Base-by-base conservation (phyloP, 2,888 invertebrate species). In the Reticulitermes lucifugus region DNA sequence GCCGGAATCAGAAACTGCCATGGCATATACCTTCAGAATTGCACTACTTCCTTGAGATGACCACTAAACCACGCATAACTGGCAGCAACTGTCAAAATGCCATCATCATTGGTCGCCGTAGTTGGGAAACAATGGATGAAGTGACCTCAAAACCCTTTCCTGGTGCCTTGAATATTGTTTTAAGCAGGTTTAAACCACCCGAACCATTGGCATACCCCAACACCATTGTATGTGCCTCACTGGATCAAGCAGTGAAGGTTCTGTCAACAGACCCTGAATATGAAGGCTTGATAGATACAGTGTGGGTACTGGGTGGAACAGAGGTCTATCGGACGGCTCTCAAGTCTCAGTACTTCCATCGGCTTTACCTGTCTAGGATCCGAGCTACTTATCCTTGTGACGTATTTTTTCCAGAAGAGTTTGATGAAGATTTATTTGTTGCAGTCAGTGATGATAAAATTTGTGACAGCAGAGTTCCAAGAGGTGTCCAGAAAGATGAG, bases 281-380 rank as follows among this genome's bases (percentile, higher is more conserved):
- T 51, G 46, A 9, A 55, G 73, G 59, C 14, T 25, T 35, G 25
- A 85, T 85, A 29, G 85, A 82, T 29, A 81, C 79, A 46, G 85
- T 83, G 21, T 85, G 85, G 85, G 83, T 85, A 9, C 51, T 85
- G 14, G 85, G 85, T 29, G 85, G 85, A 14, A 65, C 85, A 35
- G 60, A 75, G 60, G 83, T 83, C 25, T 85, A 85, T n/a, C 35
- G 41, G n/a, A 21, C 75, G 22, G 85, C 82, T 41, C 65, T 85
- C 21, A 51, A 75, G 25, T 85, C 85, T 14, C 85, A 60, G 22
- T 41, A 43, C 46, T 85, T 85, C n/a, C 65, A 85, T 43, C 35
- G 85, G 55, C 82, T 85, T 14, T 85, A 85, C 35, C 85, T 85
- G 29, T 83, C 85, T 41, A 82, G 75, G 46, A 85, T 85, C 12